phyloP scores from a whole-genome alignment of 30 jellyfish, hydroid and myxozoan genomes.

The Aurelia coerulea region DNA sequence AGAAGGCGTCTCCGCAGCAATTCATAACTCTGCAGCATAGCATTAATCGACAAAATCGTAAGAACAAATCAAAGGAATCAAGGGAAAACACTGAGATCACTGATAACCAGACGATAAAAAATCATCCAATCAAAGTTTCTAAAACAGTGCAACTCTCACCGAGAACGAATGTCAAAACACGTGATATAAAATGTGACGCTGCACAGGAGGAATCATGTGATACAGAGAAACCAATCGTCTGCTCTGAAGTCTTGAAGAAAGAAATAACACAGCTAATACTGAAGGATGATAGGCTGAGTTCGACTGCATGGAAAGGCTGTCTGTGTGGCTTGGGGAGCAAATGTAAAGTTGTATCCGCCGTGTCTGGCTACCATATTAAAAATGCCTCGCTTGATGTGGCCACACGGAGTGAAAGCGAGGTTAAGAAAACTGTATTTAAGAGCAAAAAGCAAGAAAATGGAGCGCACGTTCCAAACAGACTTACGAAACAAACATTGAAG shows the following conservation, averaged over 20 bases:
- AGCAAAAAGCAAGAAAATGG: neutral
- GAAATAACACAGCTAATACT: slow-evolving; percentile 26
- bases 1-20: slow-evolving; percentile 33
- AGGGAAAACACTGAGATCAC: slow-evolving; percentile 3
- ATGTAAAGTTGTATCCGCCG: slow-evolving; percentile 66
- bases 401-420: neutral
- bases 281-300: neutral
- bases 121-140: neutral
- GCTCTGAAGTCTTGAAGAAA: slow-evolving; percentile 12
- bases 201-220: neutral
- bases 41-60: slow-evolving; percentile 6
- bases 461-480: neutral
- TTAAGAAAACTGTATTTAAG: neutral
- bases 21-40: slow-evolving; percentile 36
- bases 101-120: too few species aligned
- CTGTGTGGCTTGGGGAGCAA: slow-evolving; percentile 53
- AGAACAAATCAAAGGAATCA: slow-evolving; percentile 8
- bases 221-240: neutral
- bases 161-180: neutral
- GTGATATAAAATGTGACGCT: neutral
- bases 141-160: neutral
- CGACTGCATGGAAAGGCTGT: slow-evolving; percentile 47
- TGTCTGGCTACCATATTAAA: slow-evolving; percentile 61
- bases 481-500: slow-evolving; percentile 51
- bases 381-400: slow-evolving; percentile 60